Evolutionary conservation across 2,113 vertebrate species (phyloP).

Genomic region (rabbit (Oryctolagus cuniculus)): DNA sequence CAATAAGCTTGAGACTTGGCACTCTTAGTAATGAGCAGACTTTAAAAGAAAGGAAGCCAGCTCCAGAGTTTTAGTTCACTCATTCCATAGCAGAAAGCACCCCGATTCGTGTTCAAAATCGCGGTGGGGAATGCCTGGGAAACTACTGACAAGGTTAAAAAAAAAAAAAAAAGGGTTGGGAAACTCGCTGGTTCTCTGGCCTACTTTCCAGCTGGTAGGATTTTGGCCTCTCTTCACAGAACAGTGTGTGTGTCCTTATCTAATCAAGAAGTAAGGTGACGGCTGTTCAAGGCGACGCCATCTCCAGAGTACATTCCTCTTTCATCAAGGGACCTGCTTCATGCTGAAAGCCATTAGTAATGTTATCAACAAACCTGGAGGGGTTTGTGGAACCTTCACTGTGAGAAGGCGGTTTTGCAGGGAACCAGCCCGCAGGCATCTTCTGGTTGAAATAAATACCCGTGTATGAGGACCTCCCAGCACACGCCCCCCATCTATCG

Average conservation of each 20-base stretch:
- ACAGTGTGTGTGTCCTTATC: not conserved
- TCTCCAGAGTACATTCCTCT: not conserved
- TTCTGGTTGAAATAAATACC: not conserved
- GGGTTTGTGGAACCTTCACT: not conserved
- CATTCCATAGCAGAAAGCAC: conserved; percentile 22
- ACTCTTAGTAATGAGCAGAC: conserved; percentile 46
- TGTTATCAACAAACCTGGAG: not conserved
- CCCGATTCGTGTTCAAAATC: not conserved
- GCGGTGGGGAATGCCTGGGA: conserved; percentile 57
- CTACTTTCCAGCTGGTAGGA: not conserved
- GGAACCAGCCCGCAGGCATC: not conserved
- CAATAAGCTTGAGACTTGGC: conserved; percentile 51
- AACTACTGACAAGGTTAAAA: conserved; percentile 53
- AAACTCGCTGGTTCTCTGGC: conserved; percentile 3
- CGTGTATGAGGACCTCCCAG: not conserved
- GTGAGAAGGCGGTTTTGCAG: not conserved
- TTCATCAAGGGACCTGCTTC: not conserved
- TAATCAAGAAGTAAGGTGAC: not conserved
- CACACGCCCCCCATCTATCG: not conserved
- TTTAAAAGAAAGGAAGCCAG: conserved; percentile 65
- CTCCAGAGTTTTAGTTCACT: conserved; percentile 61
- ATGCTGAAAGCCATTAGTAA: not conserved
- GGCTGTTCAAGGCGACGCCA: not conserved
- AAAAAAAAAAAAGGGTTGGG: not conserved
- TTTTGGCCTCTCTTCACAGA: no score